Evolutionary conservation across 2,888 invertebrate genomes (phyloP), one percentile per base, ranked within the genome.

Genomic region (Malacosoma neustria): DNA sequence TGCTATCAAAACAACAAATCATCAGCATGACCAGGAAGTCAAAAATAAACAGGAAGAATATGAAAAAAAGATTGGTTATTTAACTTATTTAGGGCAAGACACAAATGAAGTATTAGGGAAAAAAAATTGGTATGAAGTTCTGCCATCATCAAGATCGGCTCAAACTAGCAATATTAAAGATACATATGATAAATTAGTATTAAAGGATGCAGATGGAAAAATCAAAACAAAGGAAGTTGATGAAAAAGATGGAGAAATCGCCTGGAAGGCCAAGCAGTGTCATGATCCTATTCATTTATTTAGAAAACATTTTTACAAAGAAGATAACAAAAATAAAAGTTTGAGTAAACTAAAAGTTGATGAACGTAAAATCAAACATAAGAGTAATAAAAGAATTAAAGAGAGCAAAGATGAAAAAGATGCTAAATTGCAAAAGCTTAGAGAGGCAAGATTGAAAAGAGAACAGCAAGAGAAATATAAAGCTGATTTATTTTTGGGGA

Each of bases 21-120:
- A 89, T 55, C 97, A 98, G 36, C 93, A 96, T 71, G 96, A 96
- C 55, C 90, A 89, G 44, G 99, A 99, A 63, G 89, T 93, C 48
- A 96, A 95, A 69, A 92, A 93, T 38, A 97, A 98, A 66, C 91
- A 93, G 64, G 98, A 99, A 71, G 96, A 97, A 56, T 98, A 97
- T 87, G 99, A 99, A 69, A 98, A 98, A 66, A 95, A 96, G 81
- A 96, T 99, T 61, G 99, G 99, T 0, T 95, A 97, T 58, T 87
- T 99, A 30, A 98, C 97, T 3, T 98, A 98, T 79, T 87, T 99
- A 37, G 99, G 98, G 0, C 98, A 99, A 76, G 95, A 95, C 59
- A 93, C 94, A 29, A 92, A 94, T 74, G 95, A 96, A 79, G 90
- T 91, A 2, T 88, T 92, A n/a, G 94, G 93, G 29, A 92, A 93